Evolutionary conservation across 2,113 vertebrate genomes (phyloP).

Genomic region (Stegastes partitus): DNA sequence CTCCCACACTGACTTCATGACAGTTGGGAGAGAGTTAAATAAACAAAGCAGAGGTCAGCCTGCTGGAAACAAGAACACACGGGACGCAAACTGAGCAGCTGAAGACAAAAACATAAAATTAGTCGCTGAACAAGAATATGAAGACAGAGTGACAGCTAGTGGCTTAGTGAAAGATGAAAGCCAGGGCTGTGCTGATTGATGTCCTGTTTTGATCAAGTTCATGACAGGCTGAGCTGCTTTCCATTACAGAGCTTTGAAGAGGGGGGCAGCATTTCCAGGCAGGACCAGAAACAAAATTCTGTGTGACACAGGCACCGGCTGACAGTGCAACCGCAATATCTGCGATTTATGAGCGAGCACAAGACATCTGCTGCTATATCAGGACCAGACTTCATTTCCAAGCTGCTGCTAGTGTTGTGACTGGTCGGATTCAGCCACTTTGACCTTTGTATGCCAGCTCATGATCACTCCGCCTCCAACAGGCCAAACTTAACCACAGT

Average conservation of each 20-base stretch:
- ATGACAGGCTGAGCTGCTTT: constrained; percentile 28
- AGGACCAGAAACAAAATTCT: constrained; percentile 64
- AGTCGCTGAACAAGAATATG: not conserved
- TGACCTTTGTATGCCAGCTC: constrained; percentile 57
- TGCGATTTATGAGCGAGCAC: constrained; percentile 57
- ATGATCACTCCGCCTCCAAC: constrained; percentile 26
- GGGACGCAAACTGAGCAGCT: not conserved
- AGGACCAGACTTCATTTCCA: constrained; percentile 55
- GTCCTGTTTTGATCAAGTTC: constrained; percentile 68
- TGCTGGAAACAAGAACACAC: not conserved
- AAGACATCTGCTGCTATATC: constrained; percentile 71
- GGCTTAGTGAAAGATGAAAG: constrained; percentile 44
- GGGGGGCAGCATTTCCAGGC: constrained; percentile 60
- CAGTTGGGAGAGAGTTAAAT: constrained; percentile 26
- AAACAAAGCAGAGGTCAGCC: constrained; percentile 32
- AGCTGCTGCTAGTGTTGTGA: constrained; percentile 20
- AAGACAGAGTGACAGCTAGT: constrained; percentile 12
- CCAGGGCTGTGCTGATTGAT: constrained; percentile 28
- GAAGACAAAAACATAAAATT: constrained; percentile 10
- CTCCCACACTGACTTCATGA: constrained; percentile 42
- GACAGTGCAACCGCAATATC: constrained; percentile 63
- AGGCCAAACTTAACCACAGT: constrained; percentile 35
- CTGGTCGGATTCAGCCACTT: constrained; percentile 35
- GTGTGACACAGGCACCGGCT: constrained; percentile 49
- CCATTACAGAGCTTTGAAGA: constrained; percentile 35